phyloP scores from a whole-genome alignment of 2,797 vertebrate genomes.

The Macrochelys suwanniensis region DNA sequence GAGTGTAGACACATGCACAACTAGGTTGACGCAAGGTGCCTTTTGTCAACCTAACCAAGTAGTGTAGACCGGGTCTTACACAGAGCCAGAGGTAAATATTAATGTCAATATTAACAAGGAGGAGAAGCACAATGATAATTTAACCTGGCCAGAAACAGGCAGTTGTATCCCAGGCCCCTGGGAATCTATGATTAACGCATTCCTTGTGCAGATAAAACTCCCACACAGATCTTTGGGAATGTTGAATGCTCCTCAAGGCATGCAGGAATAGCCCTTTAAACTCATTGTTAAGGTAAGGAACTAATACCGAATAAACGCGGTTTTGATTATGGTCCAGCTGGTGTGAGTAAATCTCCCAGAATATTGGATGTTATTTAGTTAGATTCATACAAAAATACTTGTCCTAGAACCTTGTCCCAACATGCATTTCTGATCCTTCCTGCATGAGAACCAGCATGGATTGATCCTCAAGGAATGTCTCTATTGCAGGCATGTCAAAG shows the following conservation, averaged over 20 bases:
- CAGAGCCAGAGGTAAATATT: rapidly evolving
- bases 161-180: not conserved
- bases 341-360: not conserved
- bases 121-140: not conserved
- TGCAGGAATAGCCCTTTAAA: not conserved
- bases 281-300: not conserved
- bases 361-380: not conserved
- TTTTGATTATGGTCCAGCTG: not conserved
- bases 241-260: not conserved
- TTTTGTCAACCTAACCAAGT: too few relatives aligned
- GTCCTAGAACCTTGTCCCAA: not conserved
- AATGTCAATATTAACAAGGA: not conserved
- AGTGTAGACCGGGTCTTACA: not conserved
- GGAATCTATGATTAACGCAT: not conserved
- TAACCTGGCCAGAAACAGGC: not conserved
- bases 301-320: not conserved
- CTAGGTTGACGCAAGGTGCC: too few relatives aligned
- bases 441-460: not conserved
- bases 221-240: rapidly evolving
- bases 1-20: too few relatives aligned
- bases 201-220: rapidly evolving
- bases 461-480: not conserved
- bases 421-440: not conserved
- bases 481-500: not conserved
- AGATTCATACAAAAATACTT: not conserved